Conservation (phyloP, 2,888 invertebrate genomes). For the Drosophila meridiana region DNA sequence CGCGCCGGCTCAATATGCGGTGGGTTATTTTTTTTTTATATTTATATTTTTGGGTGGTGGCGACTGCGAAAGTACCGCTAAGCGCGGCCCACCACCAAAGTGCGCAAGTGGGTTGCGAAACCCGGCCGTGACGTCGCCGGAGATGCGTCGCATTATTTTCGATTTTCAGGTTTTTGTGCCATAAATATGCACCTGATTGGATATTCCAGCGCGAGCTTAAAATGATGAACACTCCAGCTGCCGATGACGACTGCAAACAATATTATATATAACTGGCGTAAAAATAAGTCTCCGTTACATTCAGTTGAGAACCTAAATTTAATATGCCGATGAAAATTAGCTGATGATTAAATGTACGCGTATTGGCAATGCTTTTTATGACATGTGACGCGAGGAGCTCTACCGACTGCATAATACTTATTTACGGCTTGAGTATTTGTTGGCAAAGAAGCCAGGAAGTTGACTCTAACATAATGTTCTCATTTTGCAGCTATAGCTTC, state of each 20-base stretch:
- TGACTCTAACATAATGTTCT: too few relatives aligned
- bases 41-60: constrained; percentile 42
- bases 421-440: too few relatives aligned
- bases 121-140: constrained; percentile 54
- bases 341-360: neutral
- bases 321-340: neutral
- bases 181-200: constrained; percentile 18
- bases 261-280: neutral
- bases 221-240: constrained; percentile 25
- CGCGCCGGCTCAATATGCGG: constrained; percentile 25
- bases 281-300: neutral
- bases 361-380: neutral
- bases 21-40: constrained; percentile 4
- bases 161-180: constrained; percentile 22
- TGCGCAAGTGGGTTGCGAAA: constrained; percentile 67
- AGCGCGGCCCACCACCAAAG: constrained; percentile 29
- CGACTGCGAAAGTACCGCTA: constrained; percentile 69
- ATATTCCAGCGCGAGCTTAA: constrained; percentile 19
- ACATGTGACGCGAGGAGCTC: too few relatives aligned
- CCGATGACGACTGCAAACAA: constrained; percentile 18
- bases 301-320: neutral
- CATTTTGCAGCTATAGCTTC: too few relatives aligned
- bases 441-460: too few relatives aligned
- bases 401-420: neutral
- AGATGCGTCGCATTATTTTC: constrained; percentile 20